Conservation (phyloP, 2,797 vertebrate species). For the Gymnothorax reevesii region DNA sequence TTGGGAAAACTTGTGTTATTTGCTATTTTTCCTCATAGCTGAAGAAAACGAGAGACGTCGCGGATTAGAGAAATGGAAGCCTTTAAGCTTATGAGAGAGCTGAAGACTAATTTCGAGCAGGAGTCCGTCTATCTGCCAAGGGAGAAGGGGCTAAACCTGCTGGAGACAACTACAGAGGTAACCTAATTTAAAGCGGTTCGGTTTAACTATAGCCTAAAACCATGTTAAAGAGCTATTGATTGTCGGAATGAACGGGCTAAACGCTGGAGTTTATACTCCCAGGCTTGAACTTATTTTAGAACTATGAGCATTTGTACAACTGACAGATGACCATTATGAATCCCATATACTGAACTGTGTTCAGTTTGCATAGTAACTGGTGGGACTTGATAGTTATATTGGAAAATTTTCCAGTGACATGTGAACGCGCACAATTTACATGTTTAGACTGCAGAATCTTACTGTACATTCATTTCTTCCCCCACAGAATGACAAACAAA, state of each 20-base stretch:
- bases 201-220: background rate
- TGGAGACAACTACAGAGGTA: conserved; percentile 84
- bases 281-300: background rate
- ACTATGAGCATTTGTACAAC: background rate
- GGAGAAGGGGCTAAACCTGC: conserved; percentile 83
- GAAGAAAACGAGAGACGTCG: conserved; percentile 44
- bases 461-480: too few relatives aligned
- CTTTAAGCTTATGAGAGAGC: conserved; percentile 86
- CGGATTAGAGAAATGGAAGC: conserved; percentile 72
- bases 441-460: background rate
- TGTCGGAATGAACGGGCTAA: background rate
- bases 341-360: background rate
- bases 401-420: background rate
- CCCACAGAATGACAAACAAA: conserved; percentile 77
- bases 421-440: background rate
- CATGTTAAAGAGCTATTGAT: background rate
- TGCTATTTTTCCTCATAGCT: conserved; percentile 17
- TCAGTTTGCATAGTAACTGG: background rate
- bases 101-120: conserved; percentile 83
- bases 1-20: conserved; percentile 33
- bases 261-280: background rate
- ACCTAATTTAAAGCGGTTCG: conserved; percentile 30
- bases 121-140: conserved; percentile 85
- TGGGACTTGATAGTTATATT: background rate
- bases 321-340: background rate